Base-by-base conservation (phyloP, 2,888 invertebrate species). In the Aleiodes leptofemur region DNA sequence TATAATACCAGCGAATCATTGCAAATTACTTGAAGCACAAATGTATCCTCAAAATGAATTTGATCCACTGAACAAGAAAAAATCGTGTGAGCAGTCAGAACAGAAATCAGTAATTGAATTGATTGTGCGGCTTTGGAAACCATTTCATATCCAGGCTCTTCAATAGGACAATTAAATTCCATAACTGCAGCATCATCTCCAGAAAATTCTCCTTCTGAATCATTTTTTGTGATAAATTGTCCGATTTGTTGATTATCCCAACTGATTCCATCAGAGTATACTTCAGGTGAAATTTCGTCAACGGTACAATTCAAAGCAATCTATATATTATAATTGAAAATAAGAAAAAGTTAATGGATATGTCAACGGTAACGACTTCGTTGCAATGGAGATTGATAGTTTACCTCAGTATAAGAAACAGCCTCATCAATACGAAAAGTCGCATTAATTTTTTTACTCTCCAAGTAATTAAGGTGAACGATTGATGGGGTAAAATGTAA, bases 41-140 rank as follows among this genome's bases (percentile, higher is more conserved):
- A 91, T 0, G 93, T 93, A 79, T 93, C 92, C 3, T 86, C 87
- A 76, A 93, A 90, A 64, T 82, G 66, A 23, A 91, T 90, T 61
- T 91, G 89, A 3, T 86, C 79, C n/a, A 91, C 83, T 2, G 87
- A 82, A 78, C 91, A 91, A 0, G 78, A 77, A 79, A 91, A 93
- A 81, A 90, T 90, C 0, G 91, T 90, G 79, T 91, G 92, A 81
- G 92, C 92, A 1, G 92, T 91, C 14, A 87, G 85, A 3, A 90
- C 91, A 3, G 91, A 91, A 78, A 92, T 89, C 5, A 91, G 83
- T 3, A 93, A 82, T 13, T 90, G 85, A 76, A 93, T 90, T 5
- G 84, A 78, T 72, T 84, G 86, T 0, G 31, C 56, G 0, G 86
- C 85, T 16, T 86, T 87, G 3, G 83, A 76, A 5, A 89, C 51